Base-by-base conservation (phyloP, 2,113 vertebrate genomes). In the Dicrurus megarhynchus region DNA sequence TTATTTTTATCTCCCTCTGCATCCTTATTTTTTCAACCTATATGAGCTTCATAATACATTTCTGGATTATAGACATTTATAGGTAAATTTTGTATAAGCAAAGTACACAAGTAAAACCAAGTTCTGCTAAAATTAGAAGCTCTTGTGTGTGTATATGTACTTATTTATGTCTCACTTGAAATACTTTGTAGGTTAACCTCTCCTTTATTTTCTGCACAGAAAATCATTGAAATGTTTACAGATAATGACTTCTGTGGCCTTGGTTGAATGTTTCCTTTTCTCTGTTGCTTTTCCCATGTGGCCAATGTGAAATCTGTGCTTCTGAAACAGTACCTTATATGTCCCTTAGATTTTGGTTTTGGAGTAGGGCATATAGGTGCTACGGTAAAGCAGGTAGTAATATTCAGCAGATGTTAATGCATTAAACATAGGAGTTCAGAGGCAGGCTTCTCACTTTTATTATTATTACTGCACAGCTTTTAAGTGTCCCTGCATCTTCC, bases 401-500 rank as follows among this genome's bases (percentile, higher is more conserved):
- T 77, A 81, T 90, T 80, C 68, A 93, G 33, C 83, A 89, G 65
- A 49, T 94, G 76, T 57, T 92, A 71, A 92, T 87, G 69, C 80
- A 86, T 88, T 90, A 84, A 77, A 70, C 64, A 57, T 74, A 77
- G 68, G 37, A 88, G 39, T 96, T 94, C 61, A 93, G 52, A 86
- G 30, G 42, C 71, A 95, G 33, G 68, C 53, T 69, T 92, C 86
- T 90, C 35, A 63, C 50, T 93, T 92, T 81, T 81, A 63, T 78
- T 92, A 39, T 79, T 93, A 74, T 75, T 90, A 49, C 28, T 11
- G 13, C 64, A 61, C 22, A 83, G 64, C 33, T 89, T 94, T 89
- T 92, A 87, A 89, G 80, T 75, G 44, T 70, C 47, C 60, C 60
- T 78, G 9, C 30, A 22, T 90, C 73, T 81, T 95, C 28, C 21